A percentile compares a stretch with the other conserved stretches of the same genome.
Evolutionary conservation across 2,797 vertebrate genomes (phyloP).

Genomic region (Poeciliopsis paucimaculata): DNA sequence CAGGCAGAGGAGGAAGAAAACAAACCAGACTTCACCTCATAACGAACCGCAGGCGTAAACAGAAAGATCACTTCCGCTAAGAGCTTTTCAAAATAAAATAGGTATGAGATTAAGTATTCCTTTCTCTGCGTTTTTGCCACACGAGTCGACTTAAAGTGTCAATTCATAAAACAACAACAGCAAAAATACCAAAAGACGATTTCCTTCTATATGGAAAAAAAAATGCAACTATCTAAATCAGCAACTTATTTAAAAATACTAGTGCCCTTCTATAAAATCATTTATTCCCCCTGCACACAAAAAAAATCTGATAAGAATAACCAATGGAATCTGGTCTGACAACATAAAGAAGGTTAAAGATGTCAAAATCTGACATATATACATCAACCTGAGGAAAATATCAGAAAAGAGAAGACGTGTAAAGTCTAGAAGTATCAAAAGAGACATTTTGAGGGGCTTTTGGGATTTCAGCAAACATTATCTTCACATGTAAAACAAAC

Average conservation of each 20-base stretch:
- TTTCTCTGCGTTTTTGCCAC: no score
- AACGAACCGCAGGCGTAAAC: accelerated
- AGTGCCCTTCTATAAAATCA: background rate
- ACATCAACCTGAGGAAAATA: background rate
- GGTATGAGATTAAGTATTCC: background rate
- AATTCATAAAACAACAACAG: background rate
- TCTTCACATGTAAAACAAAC: background rate
- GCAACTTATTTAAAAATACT: background rate
- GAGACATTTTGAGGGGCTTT: background rate
- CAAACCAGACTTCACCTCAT: background rate
- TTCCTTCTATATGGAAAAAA: background rate
- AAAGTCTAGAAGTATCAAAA: background rate
- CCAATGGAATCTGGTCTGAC: background rate
- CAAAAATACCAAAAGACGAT: background rate
- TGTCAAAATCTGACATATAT: background rate
- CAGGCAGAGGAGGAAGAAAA: background rate
- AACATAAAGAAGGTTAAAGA: background rate
- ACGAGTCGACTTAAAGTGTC: background rate
- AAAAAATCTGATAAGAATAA: background rate
- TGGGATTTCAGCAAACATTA: background rate
- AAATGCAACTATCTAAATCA: background rate
- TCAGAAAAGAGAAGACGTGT: background rate
- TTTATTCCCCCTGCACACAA: background rate
- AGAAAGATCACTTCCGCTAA: conserved; percentile 16
- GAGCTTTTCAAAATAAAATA: conserved; percentile 43